phyloP scores from a whole-genome alignment of 2,797 vertebrate species.

The Eidolon dupreanum region DNA sequence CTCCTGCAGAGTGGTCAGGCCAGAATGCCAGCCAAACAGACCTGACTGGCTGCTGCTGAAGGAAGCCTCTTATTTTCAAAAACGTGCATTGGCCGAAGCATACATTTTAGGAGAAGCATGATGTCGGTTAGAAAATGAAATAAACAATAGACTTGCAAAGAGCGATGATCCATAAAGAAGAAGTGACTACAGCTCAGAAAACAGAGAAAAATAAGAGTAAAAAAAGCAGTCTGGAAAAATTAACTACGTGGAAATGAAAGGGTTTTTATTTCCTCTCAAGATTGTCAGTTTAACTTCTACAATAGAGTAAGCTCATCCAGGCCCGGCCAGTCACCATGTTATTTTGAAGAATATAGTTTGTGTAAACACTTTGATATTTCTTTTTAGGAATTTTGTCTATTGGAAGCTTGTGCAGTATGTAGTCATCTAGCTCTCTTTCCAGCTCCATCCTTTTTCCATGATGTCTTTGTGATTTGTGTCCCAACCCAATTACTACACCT shows the following conservation, averaged over 20 bases:
- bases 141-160: not conserved
- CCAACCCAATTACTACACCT: not conserved
- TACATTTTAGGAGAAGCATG: not conserved
- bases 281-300: not conserved
- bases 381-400: not conserved
- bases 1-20: not conserved
- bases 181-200: slow-evolving; percentile 8
- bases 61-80: not conserved
- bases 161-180: not conserved
- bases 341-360: not conserved
- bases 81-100: not conserved
- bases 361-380: not conserved
- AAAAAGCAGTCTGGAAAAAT: not conserved
- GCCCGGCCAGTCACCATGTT: not conserved
- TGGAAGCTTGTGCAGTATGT: not conserved
- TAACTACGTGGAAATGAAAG: not conserved
- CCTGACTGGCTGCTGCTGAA: not conserved
- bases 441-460: not conserved
- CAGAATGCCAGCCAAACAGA: not conserved
- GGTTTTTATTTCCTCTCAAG: not conserved
- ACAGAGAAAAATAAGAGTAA: not conserved
- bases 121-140: not conserved
- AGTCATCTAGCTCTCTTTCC: not conserved
- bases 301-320: not conserved
- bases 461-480: not conserved